Base-by-base conservation (phyloP, 2,113 vertebrate genomes). In the Acrocephalus arundinaceus region DNA sequence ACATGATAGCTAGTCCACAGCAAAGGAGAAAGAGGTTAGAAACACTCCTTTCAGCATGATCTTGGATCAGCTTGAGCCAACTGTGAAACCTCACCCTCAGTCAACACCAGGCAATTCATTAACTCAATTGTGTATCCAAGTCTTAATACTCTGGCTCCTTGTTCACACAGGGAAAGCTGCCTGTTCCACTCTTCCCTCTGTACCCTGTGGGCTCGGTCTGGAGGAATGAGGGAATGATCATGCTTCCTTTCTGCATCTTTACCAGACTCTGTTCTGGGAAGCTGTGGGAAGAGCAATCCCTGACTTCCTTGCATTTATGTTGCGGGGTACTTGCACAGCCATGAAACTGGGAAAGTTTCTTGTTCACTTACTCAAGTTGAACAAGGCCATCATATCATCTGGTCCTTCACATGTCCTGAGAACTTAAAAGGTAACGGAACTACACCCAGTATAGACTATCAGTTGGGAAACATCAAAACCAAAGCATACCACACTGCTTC, bases 381-480 rank as follows among this genome's bases (percentile, higher is more conserved):
- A 61, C 48, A 39, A 85, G 74, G 67, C n/a, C 76, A 94, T 46
- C n/a, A 3, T 33, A 63, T 51, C 33, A 54, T 39, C 77, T 55
- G 14, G 81, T 55, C 63, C 81, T 92, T 72, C 61, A 37, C 45
- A n/a, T 8, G 49, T 57, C 63, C 70, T 37, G 30, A 87, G 72
- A 81, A 54, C 68, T 84, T 10, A 61, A 93, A 91, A 92, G 90
- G 91, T 87, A 88, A 68, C 84, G 76, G 28, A 77, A 51, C 79
- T 49, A 86, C 67, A 91, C 45, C 49, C 90, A 75, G 24, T 35
- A n/a, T 10, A 65, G 91, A 52, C 85, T 46, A 54, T 65, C 57
- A 27, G 72, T 95, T 95, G 95, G 85, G 96, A 96, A 93, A 93
- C 93, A 80, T 92, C 76, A 85, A 91, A 96, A 94, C 80, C 96